Evolutionary conservation across 2,797 vertebrate species (phyloP).

Genomic region (Rallus crepitans): DNA sequence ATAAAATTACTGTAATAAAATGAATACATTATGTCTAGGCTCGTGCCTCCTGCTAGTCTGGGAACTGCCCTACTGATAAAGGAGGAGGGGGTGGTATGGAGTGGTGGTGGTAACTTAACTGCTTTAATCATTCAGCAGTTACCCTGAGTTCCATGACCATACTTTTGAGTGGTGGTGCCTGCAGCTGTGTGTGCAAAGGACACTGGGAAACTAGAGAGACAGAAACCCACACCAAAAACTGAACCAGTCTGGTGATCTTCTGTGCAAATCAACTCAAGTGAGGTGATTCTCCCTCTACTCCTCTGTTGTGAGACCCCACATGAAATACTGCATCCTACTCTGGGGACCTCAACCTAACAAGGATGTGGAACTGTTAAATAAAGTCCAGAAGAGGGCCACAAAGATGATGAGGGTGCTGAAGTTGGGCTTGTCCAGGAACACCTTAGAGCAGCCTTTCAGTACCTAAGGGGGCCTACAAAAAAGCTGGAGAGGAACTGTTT

Average conservation of each 20-base stretch:
- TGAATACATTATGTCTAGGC: background rate
- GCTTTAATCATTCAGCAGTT: background rate
- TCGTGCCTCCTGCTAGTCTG: background rate
- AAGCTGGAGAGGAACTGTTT: no score
- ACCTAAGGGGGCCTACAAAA: no score
- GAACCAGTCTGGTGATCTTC: background rate
- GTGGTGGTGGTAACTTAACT: background rate
- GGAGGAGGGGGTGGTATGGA: background rate
- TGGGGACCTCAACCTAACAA: no score
- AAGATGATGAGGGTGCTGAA: no score
- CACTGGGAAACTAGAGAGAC: background rate
- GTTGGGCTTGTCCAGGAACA: no score
- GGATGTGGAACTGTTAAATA: no score
- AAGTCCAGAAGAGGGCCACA: no score
- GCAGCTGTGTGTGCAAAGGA: background rate
- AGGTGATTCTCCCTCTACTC: no score
- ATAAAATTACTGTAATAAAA: background rate
- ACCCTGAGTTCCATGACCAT: background rate
- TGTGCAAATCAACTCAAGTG: background rate
- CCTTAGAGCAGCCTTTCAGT: no score
- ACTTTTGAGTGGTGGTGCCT: background rate
- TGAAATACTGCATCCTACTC: no score
- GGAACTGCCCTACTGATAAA: background rate
- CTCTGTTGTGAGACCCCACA: no score
- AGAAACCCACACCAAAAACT: background rate